Conservation (phyloP, 2,797 vertebrate species). For the Salarias fasciatus region DNA sequence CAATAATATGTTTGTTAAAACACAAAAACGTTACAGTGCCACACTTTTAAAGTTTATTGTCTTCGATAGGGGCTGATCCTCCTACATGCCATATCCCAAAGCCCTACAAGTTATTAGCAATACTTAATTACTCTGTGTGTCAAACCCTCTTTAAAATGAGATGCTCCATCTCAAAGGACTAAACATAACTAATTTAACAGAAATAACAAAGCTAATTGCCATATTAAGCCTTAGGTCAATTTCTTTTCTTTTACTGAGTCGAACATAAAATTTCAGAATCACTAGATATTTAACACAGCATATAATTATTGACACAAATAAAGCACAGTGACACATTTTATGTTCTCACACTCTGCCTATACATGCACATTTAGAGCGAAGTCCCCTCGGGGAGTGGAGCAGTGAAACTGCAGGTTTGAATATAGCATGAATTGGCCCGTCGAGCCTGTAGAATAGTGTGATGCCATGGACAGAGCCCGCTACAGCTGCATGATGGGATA, state of each 20-base stretch:
- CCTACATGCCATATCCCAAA: too few species aligned
- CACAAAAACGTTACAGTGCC: too few species aligned
- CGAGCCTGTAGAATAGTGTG: slow-evolving; percentile 75
- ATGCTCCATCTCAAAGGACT: too few species aligned
- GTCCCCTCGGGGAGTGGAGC: slow-evolving; percentile 59
- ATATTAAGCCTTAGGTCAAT: too few species aligned
- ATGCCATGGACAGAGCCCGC: slow-evolving; percentile 74
- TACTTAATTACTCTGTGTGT: too few species aligned
- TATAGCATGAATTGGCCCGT: slow-evolving; percentile 63
- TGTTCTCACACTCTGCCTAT: neutral
- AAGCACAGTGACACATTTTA: neutral
- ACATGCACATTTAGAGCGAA: slow-evolving; percentile 30
- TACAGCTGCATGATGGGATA: slow-evolving; percentile 86
- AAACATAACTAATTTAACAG: too few species aligned
- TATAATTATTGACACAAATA: neutral
- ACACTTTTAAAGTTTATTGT: too few species aligned
- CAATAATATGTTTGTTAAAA: too few species aligned
- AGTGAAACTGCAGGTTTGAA: slow-evolving; percentile 66
- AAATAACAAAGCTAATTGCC: too few species aligned
- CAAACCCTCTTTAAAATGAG: too few species aligned
- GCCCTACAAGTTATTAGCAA: too few species aligned
- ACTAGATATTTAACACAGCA: neutral
- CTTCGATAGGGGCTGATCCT: too few species aligned
- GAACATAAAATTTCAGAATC: neutral
- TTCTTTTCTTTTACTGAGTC: neutral